Evolutionary conservation across 2,888 invertebrate species (phyloP).

Genomic region (Deilephila elpenor): DNA sequence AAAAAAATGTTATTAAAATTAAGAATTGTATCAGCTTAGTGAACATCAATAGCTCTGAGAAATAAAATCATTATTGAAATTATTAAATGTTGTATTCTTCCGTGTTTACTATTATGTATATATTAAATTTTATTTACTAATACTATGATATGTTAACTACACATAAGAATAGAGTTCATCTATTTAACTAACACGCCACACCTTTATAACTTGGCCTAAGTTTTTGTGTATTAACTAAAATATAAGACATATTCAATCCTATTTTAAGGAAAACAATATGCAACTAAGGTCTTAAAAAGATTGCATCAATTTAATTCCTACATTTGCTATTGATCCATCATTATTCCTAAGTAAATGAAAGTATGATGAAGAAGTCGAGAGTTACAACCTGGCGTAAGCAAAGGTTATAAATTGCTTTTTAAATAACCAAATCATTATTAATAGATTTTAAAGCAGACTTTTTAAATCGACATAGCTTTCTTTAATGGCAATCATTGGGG

Average conservation of each 20-base stretch:
- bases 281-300: too few species aligned
- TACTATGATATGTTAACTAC: background rate
- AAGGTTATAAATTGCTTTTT: too few species aligned
- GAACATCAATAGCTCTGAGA: constrained; percentile 84
- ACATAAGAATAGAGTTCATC: constrained; percentile 7
- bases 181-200: background rate
- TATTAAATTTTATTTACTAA: constrained; percentile 30
- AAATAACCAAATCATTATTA: too few species aligned
- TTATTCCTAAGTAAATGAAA: too few species aligned
- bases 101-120: constrained; percentile 40
- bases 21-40: constrained; percentile 85
- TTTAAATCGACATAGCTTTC: too few species aligned
- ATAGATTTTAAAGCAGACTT: too few species aligned
- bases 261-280: too few species aligned
- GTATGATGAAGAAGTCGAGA: too few species aligned
- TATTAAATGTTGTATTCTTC: constrained; percentile 79
- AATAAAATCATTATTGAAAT: constrained; percentile 84
- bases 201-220: background rate
- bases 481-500: too few species aligned
- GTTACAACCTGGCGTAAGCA: too few species aligned
- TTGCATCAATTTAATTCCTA: too few species aligned
- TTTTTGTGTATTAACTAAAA: background rate
- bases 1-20: constrained; percentile 79
- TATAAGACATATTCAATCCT: background rate
- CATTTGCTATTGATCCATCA: too few species aligned